phyloP scores from a whole-genome alignment of 2,113 vertebrate genomes.

The Urocitellus parryii region DNA sequence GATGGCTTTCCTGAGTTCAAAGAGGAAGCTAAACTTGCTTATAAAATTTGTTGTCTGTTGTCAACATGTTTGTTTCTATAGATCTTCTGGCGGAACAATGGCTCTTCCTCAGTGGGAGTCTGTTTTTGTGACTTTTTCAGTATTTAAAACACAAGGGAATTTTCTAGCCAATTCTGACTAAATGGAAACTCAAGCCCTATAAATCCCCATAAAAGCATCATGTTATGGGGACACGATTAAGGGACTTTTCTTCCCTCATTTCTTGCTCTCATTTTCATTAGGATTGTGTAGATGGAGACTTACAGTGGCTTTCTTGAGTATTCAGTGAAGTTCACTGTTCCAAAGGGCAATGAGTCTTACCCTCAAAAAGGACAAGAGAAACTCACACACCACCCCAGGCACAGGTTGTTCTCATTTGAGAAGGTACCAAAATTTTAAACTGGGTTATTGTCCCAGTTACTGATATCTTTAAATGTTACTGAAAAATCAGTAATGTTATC shows the following conservation, averaged over 20 bases:
- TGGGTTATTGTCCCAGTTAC: slow-evolving; percentile 69
- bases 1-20: background rate
- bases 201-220: slow-evolving; percentile 52
- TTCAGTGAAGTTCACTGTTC: slow-evolving; percentile 16
- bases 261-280: background rate
- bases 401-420: background rate
- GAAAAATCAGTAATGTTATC: slow-evolving; percentile 66
- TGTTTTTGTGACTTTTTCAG: slow-evolving; percentile 33
- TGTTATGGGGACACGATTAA: slow-evolving; percentile 49
- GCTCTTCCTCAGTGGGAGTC: background rate
- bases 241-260: slow-evolving; percentile 60
- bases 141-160: background rate
- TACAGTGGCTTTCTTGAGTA: background rate
- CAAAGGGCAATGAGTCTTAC: background rate
- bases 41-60: background rate
- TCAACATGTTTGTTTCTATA: background rate
- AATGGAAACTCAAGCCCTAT: slow-evolving; percentile 69
- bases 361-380: slow-evolving; percentile 13
- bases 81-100: slow-evolving; percentile 1
- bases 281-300: background rate
- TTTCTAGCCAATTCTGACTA: slow-evolving; percentile 72
- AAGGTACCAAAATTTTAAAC: slow-evolving; percentile 54
- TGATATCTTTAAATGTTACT: slow-evolving; percentile 76
- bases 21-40: background rate
- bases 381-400: slow-evolving; percentile 9